Evolutionary conservation across 2,113 vertebrate genomes (phyloP).

Genomic region (Gallinago media): DNA sequence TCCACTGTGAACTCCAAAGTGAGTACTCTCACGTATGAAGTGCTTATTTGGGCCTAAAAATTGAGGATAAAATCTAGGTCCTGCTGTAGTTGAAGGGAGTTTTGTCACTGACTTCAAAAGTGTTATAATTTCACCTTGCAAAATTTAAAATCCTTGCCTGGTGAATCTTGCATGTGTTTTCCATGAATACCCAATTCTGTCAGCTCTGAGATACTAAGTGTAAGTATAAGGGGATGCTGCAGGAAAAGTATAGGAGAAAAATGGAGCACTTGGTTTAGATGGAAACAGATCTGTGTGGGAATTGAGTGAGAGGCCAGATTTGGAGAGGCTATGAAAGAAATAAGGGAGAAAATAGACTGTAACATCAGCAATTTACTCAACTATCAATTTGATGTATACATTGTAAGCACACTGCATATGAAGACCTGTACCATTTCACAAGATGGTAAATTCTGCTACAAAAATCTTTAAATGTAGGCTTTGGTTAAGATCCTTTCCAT

Average conservation of each 20-base stretch:
- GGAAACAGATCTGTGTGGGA: not conserved
- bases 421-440: not conserved
- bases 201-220: constrained; percentile 13
- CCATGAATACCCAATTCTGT: constrained; percentile 58
- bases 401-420: not conserved
- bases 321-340: not conserved
- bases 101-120: constrained; percentile 50
- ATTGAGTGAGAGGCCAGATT: not conserved
- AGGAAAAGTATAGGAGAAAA: not conserved
- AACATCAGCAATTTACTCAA: not conserved
- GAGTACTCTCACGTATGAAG: not conserved
- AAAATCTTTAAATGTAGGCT: not conserved
- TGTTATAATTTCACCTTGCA: constrained; percentile 45
- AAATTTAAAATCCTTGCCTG: constrained; percentile 34
- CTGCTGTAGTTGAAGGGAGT: not conserved
- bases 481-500: not conserved
- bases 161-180: constrained; percentile 11
- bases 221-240: not conserved
- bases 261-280: accelerated
- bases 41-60: not conserved
- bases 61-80: constrained; percentile 45
- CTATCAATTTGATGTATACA: not conserved
- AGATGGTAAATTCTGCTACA: not conserved
- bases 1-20: not conserved
- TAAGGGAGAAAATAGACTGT: not conserved